Percentiles rank a stretch among this genome's conserved stretches.
These are phyloP conservation scores for Aphrophora alni DNA, from an alignment of 2,888 invertebrate genomes.

Conservation along the genomic window DNA sequence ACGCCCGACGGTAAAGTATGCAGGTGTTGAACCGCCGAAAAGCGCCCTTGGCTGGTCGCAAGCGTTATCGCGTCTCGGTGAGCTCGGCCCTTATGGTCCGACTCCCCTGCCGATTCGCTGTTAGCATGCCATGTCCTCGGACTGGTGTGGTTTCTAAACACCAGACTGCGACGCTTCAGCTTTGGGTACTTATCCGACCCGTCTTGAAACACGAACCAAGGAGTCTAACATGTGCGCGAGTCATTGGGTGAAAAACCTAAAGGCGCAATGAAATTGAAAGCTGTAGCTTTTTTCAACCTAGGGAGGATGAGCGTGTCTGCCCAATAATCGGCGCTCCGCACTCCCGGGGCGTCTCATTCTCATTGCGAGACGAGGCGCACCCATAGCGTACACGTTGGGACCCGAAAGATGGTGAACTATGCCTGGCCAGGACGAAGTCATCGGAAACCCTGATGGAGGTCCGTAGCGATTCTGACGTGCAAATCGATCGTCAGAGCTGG, in stretches of 20 bases:
- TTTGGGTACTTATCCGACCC: slow-evolving; percentile 67
- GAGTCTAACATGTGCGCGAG: slow-evolving; percentile 70
- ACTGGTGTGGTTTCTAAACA: slow-evolving; percentile 53
- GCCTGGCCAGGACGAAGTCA: slow-evolving; percentile 73
- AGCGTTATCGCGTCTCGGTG: background rate
- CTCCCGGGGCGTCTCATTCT: slow-evolving; percentile 1
- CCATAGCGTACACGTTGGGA: slow-evolving; percentile 60
- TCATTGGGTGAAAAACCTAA: background rate
- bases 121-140: slow-evolving; percentile 51
- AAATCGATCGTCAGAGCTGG: slow-evolving; percentile 61
- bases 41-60: background rate
- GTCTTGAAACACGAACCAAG: slow-evolving; percentile 82
- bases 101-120: background rate
- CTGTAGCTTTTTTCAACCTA: slow-evolving; percentile 62
- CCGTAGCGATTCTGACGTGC: slow-evolving; percentile 78
- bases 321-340: slow-evolving; percentile 6
- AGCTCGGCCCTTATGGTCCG: background rate
- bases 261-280: background rate
- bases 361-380: slow-evolving; percentile 48
- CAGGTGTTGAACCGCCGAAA: background rate
- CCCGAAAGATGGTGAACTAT: slow-evolving; percentile 79
- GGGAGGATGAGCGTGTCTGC: background rate
- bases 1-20: background rate
- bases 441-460: slow-evolving; percentile 69
- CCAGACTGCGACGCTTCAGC: slow-evolving; percentile 57